These are phyloP conservation scores for Nesoenas mayeri DNA, from an alignment of 2,113 vertebrate genomes.

Conservation along the genomic window DNA sequence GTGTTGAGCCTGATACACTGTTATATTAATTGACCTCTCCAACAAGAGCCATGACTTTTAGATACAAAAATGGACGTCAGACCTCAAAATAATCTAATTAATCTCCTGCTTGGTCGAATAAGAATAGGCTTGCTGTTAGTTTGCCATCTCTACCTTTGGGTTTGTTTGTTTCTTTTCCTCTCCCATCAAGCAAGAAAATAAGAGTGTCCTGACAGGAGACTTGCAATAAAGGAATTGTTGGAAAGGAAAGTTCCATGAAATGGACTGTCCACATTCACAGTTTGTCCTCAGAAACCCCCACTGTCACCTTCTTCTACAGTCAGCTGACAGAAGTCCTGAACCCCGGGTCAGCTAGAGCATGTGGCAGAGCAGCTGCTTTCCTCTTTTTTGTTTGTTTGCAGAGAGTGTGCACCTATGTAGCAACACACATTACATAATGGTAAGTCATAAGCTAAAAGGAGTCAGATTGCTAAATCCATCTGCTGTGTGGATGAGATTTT, in stretches of 20 bases:
- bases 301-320: background rate
- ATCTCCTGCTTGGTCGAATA: background rate
- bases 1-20: background rate
- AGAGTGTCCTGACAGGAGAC: background rate
- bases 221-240: background rate
- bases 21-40: background rate
- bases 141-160: background rate
- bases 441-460: conserved; percentile 26
- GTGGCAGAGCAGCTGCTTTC: background rate
- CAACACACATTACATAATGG: background rate
- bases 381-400: background rate
- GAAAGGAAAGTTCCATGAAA: background rate
- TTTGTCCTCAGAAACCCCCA: background rate
- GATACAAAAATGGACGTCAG: background rate
- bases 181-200: background rate
- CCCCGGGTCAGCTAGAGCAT: background rate
- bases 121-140: background rate
- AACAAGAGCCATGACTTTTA: background rate
- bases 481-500: background rate
- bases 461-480: conserved; percentile 29
- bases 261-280: background rate
- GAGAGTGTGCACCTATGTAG: background rate
- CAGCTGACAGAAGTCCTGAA: background rate
- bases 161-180: background rate
- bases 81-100: background rate